Base-by-base conservation (phyloP, 2,888 invertebrate species). In the Matsumyia berberina region DNA sequence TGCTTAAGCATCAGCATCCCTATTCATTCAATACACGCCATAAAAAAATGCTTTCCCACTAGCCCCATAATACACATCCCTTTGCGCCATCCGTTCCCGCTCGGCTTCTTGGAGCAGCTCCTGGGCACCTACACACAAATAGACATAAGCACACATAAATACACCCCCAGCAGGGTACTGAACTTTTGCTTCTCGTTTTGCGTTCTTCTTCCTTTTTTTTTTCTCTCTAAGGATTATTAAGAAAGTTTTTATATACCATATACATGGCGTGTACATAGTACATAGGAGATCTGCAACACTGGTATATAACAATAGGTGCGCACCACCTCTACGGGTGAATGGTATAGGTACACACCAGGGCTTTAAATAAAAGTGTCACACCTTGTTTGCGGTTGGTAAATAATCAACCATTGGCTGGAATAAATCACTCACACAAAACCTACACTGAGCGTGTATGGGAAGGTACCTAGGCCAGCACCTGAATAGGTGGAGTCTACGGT, bases 341-440 rank as follows among this genome's bases (percentile, higher is more conserved):
- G 88, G 77, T 81, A 79, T 79, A 79, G 74, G 83, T 81, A 49
- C 57, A 66, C 64, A 58, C 55, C 62, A 77, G 72, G 67, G 83
- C 69, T 86, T 81, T 86, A 87, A 86, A 86, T 83, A 85, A 81
- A 77, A 89, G 88, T 90, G 90, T 90, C 89, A 90, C 90, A 91
- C 91, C 90, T 91, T 89, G 85, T 85, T 85, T 85, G 85, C 80
- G 85, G 85, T 88, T 86, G 88, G 89, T 88, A 88, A 90, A 91
- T 89, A 90, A 89, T 89, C 90, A 90, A 91, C 90, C 91, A 91
- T 91, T 91, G 91, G 91, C 88, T 91, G 91, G 89, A 89, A 91
- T 91, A 91, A 90, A 91, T 91, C 91, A 91, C 90, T 85, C 81
- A 76, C 81, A 86, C 85, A 82, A 70, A 70, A 87, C 85, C 87